phyloP scores from a whole-genome alignment of 2,113 vertebrate species.

The Tachysurus vachellii region DNA sequence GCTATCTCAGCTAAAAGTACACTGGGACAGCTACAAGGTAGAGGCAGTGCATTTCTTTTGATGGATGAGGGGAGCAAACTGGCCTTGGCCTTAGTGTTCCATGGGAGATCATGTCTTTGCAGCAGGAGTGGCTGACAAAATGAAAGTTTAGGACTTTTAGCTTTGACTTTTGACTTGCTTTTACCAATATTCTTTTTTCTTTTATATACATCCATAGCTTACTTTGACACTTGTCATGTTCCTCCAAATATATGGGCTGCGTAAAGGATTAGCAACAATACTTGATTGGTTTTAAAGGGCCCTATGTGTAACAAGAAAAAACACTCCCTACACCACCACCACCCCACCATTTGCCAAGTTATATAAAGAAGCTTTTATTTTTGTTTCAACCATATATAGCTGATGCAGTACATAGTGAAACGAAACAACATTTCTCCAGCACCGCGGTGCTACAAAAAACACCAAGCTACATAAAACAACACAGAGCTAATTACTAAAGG shows the following conservation, averaged over 20 bases:
- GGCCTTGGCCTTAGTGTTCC: conserved; percentile 24
- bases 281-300: not conserved
- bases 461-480: too few relatives aligned
- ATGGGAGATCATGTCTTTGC: conserved; percentile 17
- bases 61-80: conserved; percentile 35
- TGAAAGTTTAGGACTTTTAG: conserved; percentile 35
- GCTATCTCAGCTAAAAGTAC: conserved; percentile 42
- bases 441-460: too few relatives aligned
- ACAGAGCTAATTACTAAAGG: too few relatives aligned
- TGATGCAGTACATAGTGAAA: too few relatives aligned
- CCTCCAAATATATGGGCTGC: not conserved
- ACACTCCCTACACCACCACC: not conserved
- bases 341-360: not conserved
- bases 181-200: not conserved
- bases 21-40: conserved; percentile 31
- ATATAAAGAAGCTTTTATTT: too few relatives aligned
- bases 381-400: not conserved
- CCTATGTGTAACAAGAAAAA: not conserved
- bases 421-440: too few relatives aligned
- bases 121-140: not conserved
- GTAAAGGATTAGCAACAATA: not conserved
- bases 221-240: not conserved
- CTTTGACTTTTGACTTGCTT: conserved; percentile 21
- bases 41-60: conserved; percentile 34
- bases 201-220: not conserved